Conservation (phyloP, 2,113 vertebrate genomes). For the Lontra canadensis region DNA sequence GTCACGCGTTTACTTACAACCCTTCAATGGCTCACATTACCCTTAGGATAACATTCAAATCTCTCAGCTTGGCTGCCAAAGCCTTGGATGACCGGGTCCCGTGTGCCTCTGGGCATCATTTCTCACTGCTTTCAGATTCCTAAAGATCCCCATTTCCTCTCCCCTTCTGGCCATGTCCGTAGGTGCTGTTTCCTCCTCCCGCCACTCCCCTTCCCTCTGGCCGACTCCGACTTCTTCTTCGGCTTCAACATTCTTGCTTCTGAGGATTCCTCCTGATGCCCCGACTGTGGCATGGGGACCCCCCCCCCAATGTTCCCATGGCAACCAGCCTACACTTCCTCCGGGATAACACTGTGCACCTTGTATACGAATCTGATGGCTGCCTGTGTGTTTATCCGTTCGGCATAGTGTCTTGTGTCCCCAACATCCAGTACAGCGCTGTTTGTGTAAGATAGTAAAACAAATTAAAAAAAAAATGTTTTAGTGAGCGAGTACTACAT, state of each 20-base stretch:
- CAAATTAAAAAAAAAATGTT: not conserved
- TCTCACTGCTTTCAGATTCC: not conserved
- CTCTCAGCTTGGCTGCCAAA: not conserved
- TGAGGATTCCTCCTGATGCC: not conserved
- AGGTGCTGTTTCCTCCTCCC: not conserved
- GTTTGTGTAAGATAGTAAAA: not conserved
- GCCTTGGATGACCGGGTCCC: fast-evolving
- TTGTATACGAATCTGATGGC: not conserved
- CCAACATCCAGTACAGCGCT: not conserved
- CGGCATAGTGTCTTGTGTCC: not conserved
- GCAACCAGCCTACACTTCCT: not conserved
- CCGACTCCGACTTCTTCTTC: not conserved
- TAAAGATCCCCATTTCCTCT: not conserved
- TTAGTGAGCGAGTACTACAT: not conserved
- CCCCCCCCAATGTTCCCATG: not conserved
- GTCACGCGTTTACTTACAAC: not conserved
- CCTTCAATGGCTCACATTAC: fast-evolving
- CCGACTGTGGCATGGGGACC: not conserved
- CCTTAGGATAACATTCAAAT: not conserved
- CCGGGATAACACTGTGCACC: not conserved
- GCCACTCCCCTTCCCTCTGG: no score
- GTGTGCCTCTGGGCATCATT: not conserved
- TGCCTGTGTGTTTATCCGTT: not conserved
- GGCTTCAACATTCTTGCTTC: conserved; percentile 15
- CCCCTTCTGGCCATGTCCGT: fast-evolving